These are phyloP conservation scores for Tromatobia lineatoria DNA, from an alignment of 2,888 invertebrate genomes.

Conservation along the genomic window DNA sequence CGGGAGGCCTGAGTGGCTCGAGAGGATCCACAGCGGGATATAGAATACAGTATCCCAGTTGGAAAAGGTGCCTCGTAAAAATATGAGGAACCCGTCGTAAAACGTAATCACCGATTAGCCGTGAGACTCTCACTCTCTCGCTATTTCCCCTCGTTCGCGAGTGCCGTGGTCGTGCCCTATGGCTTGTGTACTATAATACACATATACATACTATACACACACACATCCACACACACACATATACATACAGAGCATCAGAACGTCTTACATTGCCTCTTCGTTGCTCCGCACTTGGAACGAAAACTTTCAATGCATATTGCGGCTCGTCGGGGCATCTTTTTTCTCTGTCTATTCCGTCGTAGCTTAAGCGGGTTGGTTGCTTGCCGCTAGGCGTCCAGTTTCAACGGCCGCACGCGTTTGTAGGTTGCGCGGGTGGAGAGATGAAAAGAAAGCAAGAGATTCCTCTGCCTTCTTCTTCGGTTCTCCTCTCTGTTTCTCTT, in stretches of 20 bases:
- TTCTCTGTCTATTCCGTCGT: not conserved
- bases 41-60: conserved; percentile 50
- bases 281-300: not conserved
- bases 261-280: conserved; percentile 10
- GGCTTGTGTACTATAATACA: not conserved
- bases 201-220: not conserved
- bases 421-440: conserved; percentile 46
- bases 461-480: conserved; percentile 27
- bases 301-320: conserved; percentile 14
- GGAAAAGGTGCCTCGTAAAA: conserved; percentile 77
- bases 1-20: conserved; percentile 24
- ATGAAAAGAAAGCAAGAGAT: conserved; percentile 44
- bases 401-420: conserved; percentile 29
- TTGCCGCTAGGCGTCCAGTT: conserved; percentile 1
- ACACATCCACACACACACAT: not conserved
- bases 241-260: not conserved
- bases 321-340: not conserved
- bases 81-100: conserved; percentile 77
- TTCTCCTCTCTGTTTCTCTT: not conserved
- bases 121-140: conserved; percentile 56
- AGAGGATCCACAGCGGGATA: conserved; percentile 37
- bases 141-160: conserved; percentile 25
- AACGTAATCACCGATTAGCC: conserved; percentile 79
- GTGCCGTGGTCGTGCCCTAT: conserved; percentile 9
- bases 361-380: not conserved